Base-by-base conservation (phyloP, 2,113 vertebrate species). In the Emydura subglobosa region DNA sequence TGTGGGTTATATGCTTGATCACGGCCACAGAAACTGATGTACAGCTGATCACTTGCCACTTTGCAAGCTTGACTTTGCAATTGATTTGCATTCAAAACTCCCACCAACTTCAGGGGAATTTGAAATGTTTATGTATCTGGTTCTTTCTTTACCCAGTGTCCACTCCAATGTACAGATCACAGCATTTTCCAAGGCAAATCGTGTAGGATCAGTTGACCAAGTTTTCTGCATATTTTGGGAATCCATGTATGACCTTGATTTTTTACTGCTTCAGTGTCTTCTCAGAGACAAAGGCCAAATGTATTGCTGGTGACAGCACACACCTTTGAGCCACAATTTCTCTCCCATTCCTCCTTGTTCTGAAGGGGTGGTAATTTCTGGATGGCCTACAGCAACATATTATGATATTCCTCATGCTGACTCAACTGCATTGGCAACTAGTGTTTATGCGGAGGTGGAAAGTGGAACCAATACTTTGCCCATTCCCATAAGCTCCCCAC, bases 171-270 rank as follows among this genome's bases (percentile, higher is more conserved):
- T 65, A 74, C 74, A 95, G 83, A 89, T 87, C 78, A 89, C 27
- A 82, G 55, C 72, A 96, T 79, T 50, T 97, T 93, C 84, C 93
- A 94, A 94, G 53, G 86, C 31, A 95, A 93, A 94, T 91, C 84
- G 93, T 80, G 34, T 57, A 90, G 79, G 25, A 91, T 54, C 65
- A 80, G 22, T n/a, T 81, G 76, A 82, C 76, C 92, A 13, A 17
- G 31, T 16, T 34, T 79, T 50, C 65, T 57, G 84, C 82, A 74
- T 24, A 25, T 76, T 76, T 76, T 42, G 72, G 24, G 24, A 44
- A 21, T 76, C 6, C 42, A 44, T 44, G 24, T 44, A n/a, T 1
- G 5, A 79, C 42, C 86, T 86, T 34, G 57, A 25, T 86, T 39
- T 79, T 81, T 34, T 65, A 61, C 49, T 31, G 2, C 4, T 92